These are phyloP conservation scores for Hemiscyllium ocellatum DNA, from an alignment of 2,113 vertebrate genomes.

Conservation along the genomic window DNA sequence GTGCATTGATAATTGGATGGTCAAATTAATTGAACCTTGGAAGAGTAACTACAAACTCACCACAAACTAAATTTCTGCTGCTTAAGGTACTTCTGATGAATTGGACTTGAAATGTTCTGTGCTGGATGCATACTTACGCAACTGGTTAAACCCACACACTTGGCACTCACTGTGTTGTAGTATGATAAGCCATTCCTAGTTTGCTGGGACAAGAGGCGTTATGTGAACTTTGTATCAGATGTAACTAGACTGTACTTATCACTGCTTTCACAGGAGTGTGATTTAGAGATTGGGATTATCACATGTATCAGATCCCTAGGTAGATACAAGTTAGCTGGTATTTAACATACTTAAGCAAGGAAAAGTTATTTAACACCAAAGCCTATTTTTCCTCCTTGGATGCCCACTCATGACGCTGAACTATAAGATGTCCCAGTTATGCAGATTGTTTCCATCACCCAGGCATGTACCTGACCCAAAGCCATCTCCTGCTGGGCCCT, in stretches of 20 bases:
- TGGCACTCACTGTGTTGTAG: neutral
- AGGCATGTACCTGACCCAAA: neutral
- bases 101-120: neutral
- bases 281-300: neutral
- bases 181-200: neutral
- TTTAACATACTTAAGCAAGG: neutral
- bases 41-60: neutral
- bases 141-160: neutral
- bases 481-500: neutral
- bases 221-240: conserved; percentile 5
- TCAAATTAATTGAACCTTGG: neutral
- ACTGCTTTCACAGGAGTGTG: neutral
- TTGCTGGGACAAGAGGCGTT: neutral
- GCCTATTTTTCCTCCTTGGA: too few species aligned
- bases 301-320: neutral
- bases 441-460: neutral
- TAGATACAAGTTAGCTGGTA: neutral
- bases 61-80: neutral
- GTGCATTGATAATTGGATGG: neutral
- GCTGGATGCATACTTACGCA: too few species aligned
- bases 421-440: neutral
- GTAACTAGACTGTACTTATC: too few species aligned
- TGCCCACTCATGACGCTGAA: neutral
- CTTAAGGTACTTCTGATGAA: neutral
- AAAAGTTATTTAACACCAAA: too few species aligned